phyloP scores from a whole-genome alignment of 1,140 invertebrate genomes.

The Eurytemora carolleeae region DNA sequence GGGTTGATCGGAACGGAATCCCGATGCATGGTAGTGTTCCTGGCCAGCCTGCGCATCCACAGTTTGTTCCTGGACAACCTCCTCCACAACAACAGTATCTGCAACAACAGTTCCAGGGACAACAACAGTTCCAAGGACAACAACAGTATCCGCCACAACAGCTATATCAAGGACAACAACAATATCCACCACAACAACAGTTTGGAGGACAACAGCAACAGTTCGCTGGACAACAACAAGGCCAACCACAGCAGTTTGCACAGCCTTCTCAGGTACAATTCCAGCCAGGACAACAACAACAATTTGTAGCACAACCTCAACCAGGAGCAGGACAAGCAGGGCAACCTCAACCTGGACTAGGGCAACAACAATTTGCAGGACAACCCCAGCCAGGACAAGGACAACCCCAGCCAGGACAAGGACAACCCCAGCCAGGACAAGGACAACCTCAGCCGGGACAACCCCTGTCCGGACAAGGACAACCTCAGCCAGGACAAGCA shows the following conservation, averaged over 20 bases:
- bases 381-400: background rate
- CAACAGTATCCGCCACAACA: background rate
- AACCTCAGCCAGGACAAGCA: no score
- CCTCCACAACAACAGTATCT: background rate
- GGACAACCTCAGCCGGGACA: no score
- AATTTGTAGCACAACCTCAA: background rate
- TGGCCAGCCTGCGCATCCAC: background rate
- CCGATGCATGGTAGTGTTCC: background rate
- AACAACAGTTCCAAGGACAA: slow-evolving; percentile 4
- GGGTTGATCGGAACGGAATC: background rate
- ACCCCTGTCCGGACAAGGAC: no score
- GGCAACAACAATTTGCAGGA: slow-evolving; percentile 1
- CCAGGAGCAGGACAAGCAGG: background rate
- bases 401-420: background rate
- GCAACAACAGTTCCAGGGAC: background rate
- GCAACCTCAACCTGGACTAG: background rate
- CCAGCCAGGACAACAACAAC: background rate
- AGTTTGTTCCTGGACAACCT: background rate
- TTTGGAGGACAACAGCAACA: slow-evolving; percentile 8
- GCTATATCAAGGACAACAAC: background rate
- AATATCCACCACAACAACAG: slow-evolving; percentile 1
- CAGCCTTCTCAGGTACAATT: background rate
- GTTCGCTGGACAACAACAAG: background rate
- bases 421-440: slow-evolving; percentile 3
- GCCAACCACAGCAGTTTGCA: background rate